phyloP scores from a whole-genome alignment of 2,888 invertebrate genomes.

The Thelaira solivaga region DNA sequence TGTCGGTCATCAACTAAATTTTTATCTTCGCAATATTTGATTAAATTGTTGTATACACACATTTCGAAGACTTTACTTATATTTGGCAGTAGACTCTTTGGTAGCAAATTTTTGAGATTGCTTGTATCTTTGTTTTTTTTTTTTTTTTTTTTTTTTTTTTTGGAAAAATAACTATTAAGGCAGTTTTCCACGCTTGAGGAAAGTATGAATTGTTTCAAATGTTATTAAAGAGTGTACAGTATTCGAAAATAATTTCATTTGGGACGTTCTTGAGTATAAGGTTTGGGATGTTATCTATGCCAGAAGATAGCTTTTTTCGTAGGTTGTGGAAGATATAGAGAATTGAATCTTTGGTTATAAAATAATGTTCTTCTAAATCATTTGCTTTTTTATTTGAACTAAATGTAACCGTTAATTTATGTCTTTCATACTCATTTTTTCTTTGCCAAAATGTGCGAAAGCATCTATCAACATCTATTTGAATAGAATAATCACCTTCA shows the following conservation, averaged over 20 bases:
- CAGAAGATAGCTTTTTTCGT: neutral
- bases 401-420: neutral
- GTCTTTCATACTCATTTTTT: neutral
- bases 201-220: neutral
- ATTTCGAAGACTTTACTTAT: neutral
- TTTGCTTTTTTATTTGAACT: neutral
- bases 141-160: neutral
- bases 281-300: conserved; percentile 11
- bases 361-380: neutral
- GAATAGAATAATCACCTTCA: neutral
- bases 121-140: neutral
- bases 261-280: neutral
- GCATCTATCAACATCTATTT: neutral
- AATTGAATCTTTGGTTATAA: neutral
- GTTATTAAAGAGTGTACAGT: conserved; percentile 1
- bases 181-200: neutral
- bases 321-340: neutral
- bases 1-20: neutral
- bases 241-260: neutral
- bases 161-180: neutral
- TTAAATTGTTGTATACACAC: neutral
- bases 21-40: no score
- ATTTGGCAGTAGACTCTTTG: neutral
- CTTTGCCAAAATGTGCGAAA: neutral
- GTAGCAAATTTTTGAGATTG: neutral